Conservation (phyloP, 2,797 vertebrate species). For the Artibeus lituratus region DNA sequence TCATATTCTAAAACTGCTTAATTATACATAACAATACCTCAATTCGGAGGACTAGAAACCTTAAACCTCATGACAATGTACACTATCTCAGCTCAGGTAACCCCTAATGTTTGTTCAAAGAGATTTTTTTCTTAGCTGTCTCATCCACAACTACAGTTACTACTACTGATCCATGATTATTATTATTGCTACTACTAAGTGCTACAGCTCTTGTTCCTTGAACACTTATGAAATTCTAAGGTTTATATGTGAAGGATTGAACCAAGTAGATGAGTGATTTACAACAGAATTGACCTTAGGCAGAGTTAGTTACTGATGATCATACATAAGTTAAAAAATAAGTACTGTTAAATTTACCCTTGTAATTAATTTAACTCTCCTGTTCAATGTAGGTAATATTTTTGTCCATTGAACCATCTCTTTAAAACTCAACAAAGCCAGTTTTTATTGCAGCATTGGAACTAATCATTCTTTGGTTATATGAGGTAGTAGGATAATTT, state of each 20-base stretch:
- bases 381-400: background rate
- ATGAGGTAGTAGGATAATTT: background rate
- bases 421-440: background rate
- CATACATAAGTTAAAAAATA: background rate
- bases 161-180: background rate
- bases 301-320: background rate
- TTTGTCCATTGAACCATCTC: background rate
- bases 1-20: slow-evolving; percentile 12
- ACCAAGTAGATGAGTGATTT: background rate
- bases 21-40: slow-evolving; percentile 41
- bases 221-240: background rate
- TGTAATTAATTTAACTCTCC: background rate
- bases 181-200: background rate
- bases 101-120: background rate
- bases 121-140: background rate
- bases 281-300: background rate
- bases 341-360: background rate
- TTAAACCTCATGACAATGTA: background rate
- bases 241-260: background rate
- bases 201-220: background rate
- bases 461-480: background rate
- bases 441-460: background rate
- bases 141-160: background rate
- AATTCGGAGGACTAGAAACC: background rate
- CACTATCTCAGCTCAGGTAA: background rate